Evolutionary conservation across 2,113 vertebrate species (phyloP), one percentile per base, ranked within the genome.

Genomic region (Nannobrachium achirus): DNA sequence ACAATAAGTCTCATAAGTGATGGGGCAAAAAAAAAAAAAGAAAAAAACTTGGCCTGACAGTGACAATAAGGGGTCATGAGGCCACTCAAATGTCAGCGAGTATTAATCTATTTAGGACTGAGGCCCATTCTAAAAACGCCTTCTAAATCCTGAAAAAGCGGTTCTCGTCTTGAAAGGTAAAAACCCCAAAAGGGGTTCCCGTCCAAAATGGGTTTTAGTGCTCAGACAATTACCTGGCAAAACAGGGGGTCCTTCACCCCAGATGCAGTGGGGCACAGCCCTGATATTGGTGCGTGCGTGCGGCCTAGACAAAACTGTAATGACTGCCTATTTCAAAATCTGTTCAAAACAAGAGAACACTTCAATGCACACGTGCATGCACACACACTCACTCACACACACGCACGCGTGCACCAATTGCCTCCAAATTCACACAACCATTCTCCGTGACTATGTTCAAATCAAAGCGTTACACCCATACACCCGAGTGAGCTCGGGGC

Each of bases 231-330:
- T n/a, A n/a, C n/a, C n/a, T n/a, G n/a, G n/a, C n/a, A n/a, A n/a
- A n/a, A 80, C 61, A 53, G n/a, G 45, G 19, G 45, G 74, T 66
- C 25, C 69, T 80, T 64, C 18, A 19, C 56, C 64, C 46, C 71
- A 69, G 63, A 77, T 67, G 59, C 62, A 56, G 51, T 53, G 14
- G 83, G 67, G 82, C 73, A 41, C 10, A 5, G 57, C 50, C 72
- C 8, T 81, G 55, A 84, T 81, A 78, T 79, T 76, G 78, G 77
- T 63, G 56, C 9, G 1, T 33, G 40, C 41, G n/a, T 50, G 71
- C 11, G 46, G 46, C 8, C 50, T 4, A 33, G 25, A 33, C 25
- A 33, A 33, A 33, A 33, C 25, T 25, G 61, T 3, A 6, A 76
- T 55, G 65, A 52, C 68, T 56, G 65, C 61, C 40, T 77, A 19